Base-by-base conservation (phyloP, 2,797 vertebrate genomes). In the Mormyrops attenuatus region DNA sequence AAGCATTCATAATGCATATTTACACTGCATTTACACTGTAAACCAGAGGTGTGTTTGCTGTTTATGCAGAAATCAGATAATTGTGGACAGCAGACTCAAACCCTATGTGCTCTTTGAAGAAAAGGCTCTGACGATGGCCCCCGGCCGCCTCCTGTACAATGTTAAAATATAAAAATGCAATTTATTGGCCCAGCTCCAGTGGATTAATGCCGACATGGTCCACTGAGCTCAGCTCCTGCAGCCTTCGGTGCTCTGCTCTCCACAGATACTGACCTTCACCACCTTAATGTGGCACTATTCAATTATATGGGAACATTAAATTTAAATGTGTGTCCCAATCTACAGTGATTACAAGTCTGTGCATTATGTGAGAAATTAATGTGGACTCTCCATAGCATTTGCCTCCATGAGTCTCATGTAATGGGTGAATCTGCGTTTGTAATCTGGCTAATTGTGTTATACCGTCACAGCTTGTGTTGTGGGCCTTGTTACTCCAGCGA, bases 251-350 rank as follows among this genome's bases (percentile, higher is more conserved):
- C 80, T 47, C 84, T 53, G 84, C 44, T 85, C 44, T 85, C 49
- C 44, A 30, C 84, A 85, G 49, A 85, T 85, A 53, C 84, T 50
- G 84, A 85, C 84, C 84, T 85, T 85, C 84, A 85, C 84, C 26
- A 85, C 22, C n/a, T 85, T 85, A 52, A 85, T 11, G 44, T 85
- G 84, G 50, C 44, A 22, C 22, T 30, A 50, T 26, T 85, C 84
- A 50, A 50, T 52, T 85, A 85, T 85, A 52, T 50, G 26, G 49
- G 44, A 50, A 52, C 84, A 85, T 85, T 85, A 85, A 85, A 85
- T 52, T 85, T 50, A 85, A 85, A 85, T 52, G 47, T 85, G 47
- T 84, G 22, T 85, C 44, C 47, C 84, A 50, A 85, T 85, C 44
- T 50, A 85, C 44, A 26, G 47, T 85, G 44, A 50, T 85, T 85